phyloP scores from a whole-genome alignment of 2,888 invertebrate genomes.

The Ophion ellenae region DNA sequence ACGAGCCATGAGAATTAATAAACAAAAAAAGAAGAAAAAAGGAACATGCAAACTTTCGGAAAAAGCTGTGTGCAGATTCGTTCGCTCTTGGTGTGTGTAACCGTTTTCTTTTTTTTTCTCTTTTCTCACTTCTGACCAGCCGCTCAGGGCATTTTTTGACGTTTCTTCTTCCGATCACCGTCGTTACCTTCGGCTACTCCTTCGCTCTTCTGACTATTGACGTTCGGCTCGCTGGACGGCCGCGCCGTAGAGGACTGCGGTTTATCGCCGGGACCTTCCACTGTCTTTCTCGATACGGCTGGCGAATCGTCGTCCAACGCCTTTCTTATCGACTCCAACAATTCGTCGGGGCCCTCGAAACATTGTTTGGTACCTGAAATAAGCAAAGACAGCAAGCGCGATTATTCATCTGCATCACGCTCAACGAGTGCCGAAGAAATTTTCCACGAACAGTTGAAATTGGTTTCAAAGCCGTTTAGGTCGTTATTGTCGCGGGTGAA shows the following conservation, averaged over 20 bases:
- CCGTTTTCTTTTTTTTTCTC: conserved; percentile 4
- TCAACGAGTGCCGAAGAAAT: no score
- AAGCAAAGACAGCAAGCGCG: no score
- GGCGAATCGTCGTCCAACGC: conserved; percentile 84
- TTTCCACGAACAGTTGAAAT: no score
- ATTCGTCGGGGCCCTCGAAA: conserved; percentile 85
- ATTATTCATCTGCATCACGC: no score
- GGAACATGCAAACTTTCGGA: background rate
- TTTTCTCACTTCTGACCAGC: conserved; percentile 8
- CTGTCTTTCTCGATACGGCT: background rate
- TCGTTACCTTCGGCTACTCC: conserved; percentile 52
- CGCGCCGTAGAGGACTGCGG: conserved; percentile 58
- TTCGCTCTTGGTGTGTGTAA: background rate
- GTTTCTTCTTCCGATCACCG: conserved; percentile 77
- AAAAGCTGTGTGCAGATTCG: background rate
- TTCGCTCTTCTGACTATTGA: conserved; percentile 68
- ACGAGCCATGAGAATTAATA: conserved; percentile 20
- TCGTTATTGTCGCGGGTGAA: no score
- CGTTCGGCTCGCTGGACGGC: conserved; percentile 42
- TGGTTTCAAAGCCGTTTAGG: no score
- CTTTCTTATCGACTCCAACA: conserved; percentile 87
- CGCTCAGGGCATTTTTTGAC: conserved; percentile 82
- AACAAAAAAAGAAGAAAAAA: conserved; percentile 12
- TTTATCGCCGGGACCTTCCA: conserved; percentile 72
- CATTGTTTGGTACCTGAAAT: conserved; percentile 88